A percentile compares a stretch with the other conserved stretches of the same genome.
phyloP scores from a whole-genome alignment of 2,888 invertebrate species.

The Machimus atricapillus region DNA sequence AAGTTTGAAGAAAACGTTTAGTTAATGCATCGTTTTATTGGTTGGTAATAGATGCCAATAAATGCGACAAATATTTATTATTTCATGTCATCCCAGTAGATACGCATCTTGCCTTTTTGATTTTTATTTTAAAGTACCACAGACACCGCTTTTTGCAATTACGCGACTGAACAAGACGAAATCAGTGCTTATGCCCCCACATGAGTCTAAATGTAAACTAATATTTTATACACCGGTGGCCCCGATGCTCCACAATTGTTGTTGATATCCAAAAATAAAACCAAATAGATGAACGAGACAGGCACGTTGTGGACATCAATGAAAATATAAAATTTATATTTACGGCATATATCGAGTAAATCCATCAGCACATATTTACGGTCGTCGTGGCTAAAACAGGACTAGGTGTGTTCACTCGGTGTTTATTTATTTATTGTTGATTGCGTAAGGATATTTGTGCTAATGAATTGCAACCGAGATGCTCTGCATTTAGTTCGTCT shows the following conservation, averaged over 20 bases:
- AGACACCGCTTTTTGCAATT: background rate
- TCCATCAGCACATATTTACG: slow-evolving; percentile 22
- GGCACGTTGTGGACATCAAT: background rate
- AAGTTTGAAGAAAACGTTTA: background rate
- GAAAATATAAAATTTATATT: slow-evolving; percentile 17
- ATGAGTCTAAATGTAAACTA: background rate
- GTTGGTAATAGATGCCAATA: background rate
- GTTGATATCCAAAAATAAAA: background rate
- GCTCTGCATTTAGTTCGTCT: background rate
- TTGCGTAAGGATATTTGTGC: slow-evolving; percentile 21
- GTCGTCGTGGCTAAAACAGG: background rate
- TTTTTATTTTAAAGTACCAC: background rate
- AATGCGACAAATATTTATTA: background rate
- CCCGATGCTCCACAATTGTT: background rate
- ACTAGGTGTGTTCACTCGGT: background rate
- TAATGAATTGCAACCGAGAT: background rate
- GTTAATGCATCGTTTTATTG: background rate
- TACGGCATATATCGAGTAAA: background rate
- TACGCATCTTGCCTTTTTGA: background rate
- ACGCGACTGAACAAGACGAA: background rate
- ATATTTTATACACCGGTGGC: background rate
- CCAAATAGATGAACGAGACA: background rate
- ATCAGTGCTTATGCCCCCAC: background rate
- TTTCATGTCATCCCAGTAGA: background rate
- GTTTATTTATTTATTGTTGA: slow-evolving; percentile 23